Conservation (phyloP, 2,888 invertebrate genomes). For the Leptinotarsa peninsularis region DNA sequence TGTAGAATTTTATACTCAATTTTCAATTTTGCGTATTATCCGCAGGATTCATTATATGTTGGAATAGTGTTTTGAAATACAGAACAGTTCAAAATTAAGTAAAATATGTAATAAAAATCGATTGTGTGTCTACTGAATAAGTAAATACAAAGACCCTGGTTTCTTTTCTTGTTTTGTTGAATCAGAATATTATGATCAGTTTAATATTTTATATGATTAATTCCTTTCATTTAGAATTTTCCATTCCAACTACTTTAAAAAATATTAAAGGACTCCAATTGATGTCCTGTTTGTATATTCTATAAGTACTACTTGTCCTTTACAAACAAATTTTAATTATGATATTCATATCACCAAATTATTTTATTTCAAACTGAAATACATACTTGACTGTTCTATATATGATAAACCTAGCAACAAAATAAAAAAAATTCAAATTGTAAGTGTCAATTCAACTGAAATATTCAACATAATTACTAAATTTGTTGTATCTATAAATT, state of each 20-base stretch:
- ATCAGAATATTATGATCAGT: too few relatives aligned
- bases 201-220: too few relatives aligned
- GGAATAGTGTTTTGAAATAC: slow-evolving; percentile 17
- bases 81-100: slow-evolving; percentile 26
- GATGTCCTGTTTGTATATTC: not conserved
- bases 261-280: too few relatives aligned
- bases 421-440: slow-evolving; percentile 53
- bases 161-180: too few relatives aligned
- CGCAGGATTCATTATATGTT: slow-evolving; percentile 1
- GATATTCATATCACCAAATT: too few relatives aligned
- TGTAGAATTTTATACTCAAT: slow-evolving; percentile 65
- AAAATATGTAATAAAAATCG: not conserved
- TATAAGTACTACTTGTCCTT: not conserved
- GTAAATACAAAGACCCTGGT: too few relatives aligned
- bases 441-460: slow-evolving; percentile 64
- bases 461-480: slow-evolving; percentile 46
- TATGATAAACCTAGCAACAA: slow-evolving; percentile 52
- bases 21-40: slow-evolving; percentile 34
- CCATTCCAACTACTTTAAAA: too few relatives aligned
- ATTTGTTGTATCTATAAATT: slow-evolving; percentile 53
- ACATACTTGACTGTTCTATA: slow-evolving; percentile 31
- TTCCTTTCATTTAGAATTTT: too few relatives aligned
- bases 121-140: too few relatives aligned
- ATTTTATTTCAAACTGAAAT: not conserved
- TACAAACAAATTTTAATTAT: not conserved